Evolutionary conservation across 2,797 vertebrate genomes (phyloP).

Genomic region (Siniperca undulata): DNA sequence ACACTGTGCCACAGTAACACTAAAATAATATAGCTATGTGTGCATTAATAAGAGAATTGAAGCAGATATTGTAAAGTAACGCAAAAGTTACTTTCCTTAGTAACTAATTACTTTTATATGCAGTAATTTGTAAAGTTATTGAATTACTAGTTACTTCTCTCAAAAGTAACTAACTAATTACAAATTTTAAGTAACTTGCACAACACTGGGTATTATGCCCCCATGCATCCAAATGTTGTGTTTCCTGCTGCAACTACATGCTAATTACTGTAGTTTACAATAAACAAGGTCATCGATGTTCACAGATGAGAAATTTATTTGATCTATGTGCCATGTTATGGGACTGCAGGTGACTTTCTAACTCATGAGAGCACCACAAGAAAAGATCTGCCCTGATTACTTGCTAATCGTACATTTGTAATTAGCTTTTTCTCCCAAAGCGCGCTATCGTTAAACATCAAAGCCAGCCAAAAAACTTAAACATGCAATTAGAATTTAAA

Average conservation of each 20-base stretch:
- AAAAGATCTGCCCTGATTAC: constrained; percentile 37
- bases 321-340: neutral
- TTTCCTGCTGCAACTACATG: neutral
- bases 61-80: too few relatives aligned
- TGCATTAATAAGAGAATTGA: too few relatives aligned
- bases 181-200: too few relatives aligned
- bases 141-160: too few relatives aligned
- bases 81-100: too few relatives aligned
- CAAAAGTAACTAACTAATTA: too few relatives aligned
- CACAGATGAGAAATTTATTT: neutral
- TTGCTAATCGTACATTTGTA: constrained; percentile 56
- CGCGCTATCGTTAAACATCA: constrained; percentile 56
- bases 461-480: constrained; percentile 48
- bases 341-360: constrained; percentile 39
- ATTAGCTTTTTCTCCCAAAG: constrained; percentile 55
- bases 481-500: constrained; percentile 71
- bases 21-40: too few relatives aligned
- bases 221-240: neutral
- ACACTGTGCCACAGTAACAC: too few relatives aligned
- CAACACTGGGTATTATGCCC: neutral
- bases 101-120: too few relatives aligned
- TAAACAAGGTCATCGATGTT: neutral
- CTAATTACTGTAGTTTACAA: neutral
- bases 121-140: too few relatives aligned
- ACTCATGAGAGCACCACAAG: constrained; percentile 7